Conservation (phyloP, 1,140 invertebrate genomes). For the Drosophila grimshawi region DNA sequence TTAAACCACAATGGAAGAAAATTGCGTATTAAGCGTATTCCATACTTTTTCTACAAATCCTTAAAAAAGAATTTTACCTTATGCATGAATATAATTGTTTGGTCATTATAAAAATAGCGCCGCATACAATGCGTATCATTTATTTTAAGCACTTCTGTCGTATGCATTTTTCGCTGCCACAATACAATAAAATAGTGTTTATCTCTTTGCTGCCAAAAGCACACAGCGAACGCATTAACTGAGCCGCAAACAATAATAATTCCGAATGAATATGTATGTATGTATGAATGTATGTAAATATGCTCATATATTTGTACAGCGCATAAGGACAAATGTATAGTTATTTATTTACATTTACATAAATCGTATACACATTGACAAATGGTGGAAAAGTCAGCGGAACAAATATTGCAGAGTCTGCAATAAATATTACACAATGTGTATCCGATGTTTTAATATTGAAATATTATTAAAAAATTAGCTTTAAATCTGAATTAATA, state of each 20-base stretch:
- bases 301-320: slow-evolving; percentile 2
- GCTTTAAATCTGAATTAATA: slow-evolving; percentile 17
- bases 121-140: slow-evolving; percentile 27
- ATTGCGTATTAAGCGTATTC: slow-evolving; percentile 10
- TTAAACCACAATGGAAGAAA: slow-evolving; percentile 3
- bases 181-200: slow-evolving; percentile 43
- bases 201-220: slow-evolving; percentile 42
- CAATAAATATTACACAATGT: slow-evolving; percentile 33
- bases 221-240: slow-evolving; percentile 43
- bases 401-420: slow-evolving; percentile 4
- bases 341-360: slow-evolving; percentile 12
- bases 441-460: slow-evolving; percentile 25
- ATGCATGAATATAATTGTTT: slow-evolving; percentile 10
- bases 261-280: slow-evolving; percentile 3
- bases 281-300: background rate
- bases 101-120: slow-evolving; percentile 11
- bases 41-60: background rate
- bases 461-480: slow-evolving; percentile 1
- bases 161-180: background rate
- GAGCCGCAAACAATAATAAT: slow-evolving; percentile 45
- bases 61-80: slow-evolving; percentile 4
- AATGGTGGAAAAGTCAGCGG: slow-evolving; percentile 27
- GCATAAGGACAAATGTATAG: background rate
- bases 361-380: slow-evolving; percentile 6
- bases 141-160: slow-evolving; percentile 27